Conservation (phyloP, 2,797 vertebrate species). For the Sebastes hubbsi region DNA sequence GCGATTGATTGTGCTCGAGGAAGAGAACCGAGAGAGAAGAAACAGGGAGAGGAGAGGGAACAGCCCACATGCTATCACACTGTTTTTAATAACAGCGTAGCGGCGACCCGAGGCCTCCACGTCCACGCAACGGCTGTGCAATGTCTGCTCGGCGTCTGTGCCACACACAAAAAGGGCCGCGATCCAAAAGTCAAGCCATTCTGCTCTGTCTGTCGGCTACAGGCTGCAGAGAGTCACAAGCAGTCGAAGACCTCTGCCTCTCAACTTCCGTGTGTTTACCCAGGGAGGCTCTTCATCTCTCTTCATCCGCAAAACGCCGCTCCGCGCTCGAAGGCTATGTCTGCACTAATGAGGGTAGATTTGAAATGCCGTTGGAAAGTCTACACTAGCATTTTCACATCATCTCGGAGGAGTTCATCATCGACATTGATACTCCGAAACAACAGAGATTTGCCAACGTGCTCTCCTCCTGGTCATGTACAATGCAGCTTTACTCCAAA, state of each 20-base stretch:
- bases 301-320: background rate
- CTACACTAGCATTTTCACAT: background rate
- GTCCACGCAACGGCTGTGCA: slow-evolving; percentile 88
- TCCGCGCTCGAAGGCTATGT: background rate
- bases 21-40: slow-evolving; percentile 71
- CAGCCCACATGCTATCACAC: slow-evolving; percentile 86
- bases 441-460: background rate
- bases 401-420: background rate
- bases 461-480: background rate
- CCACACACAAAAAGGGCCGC: slow-evolving; percentile 68
- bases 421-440: background rate
- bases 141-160: slow-evolving; percentile 84
- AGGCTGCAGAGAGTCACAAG: slow-evolving; percentile 56
- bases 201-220: slow-evolving; percentile 75
- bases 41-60: slow-evolving; percentile 71
- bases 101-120: slow-evolving; percentile 83
- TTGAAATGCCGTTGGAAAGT: background rate
- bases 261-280: background rate
- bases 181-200: slow-evolving; percentile 75
- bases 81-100: slow-evolving; percentile 85
- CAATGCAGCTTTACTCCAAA: background rate
- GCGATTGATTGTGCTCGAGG: slow-evolving; percentile 57
- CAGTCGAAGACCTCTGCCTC: slow-evolving; percentile 52
- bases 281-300: background rate
- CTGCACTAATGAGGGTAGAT: background rate